Evolutionary conservation across 2,797 vertebrate species (phyloP), one percentile per base, ranked within the genome.

Genomic region (Gobionotothen gibberifrons): DNA sequence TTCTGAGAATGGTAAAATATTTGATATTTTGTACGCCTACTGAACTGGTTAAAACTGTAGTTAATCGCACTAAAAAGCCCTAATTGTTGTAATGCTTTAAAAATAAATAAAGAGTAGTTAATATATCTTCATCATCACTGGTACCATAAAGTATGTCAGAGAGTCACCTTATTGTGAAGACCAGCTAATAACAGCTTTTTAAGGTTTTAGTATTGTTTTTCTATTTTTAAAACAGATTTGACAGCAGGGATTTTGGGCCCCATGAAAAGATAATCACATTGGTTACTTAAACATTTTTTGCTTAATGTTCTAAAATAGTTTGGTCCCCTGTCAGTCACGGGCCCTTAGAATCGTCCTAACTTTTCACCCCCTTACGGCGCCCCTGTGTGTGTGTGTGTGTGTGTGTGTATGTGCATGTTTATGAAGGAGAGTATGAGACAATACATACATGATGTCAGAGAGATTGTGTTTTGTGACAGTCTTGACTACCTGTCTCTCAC

Each of bases 381-480:
- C n/a, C n/a, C n/a, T n/a, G 21, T 21, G 21, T 21, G 21, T 21
- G 21, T 21, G 21, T 21, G 21, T 21, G 21, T 21, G 21, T 69
- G 57, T 47, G 39, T 54, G 52, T 32, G 16, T 39, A 4, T 53
- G 2, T 69, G 54, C 69, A 22, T 74, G 62, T 78, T 32, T 81
- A 51, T 69, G 54, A 39, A 36, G 21, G 16, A 21, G 72, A 32
- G 69, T 32, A 54, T 57, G 51, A 73, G 43, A 69, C 59, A 40
- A 54, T 69, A 21, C 29, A 55, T 29, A n/a, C 43, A 36, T 67
- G 70, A 36, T 67, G 70, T 82, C 66, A 79, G 58, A 52, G 42
- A 65, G 53, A 52, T 72, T 74, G 55, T 72, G 51, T 81, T 59
- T 6, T 78, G 63, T 85, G 82, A 86, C 84, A 89, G 79, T 69